Evolutionary conservation across 2,888 invertebrate species (phyloP).

Genomic region (Crematogaster levior): DNA sequence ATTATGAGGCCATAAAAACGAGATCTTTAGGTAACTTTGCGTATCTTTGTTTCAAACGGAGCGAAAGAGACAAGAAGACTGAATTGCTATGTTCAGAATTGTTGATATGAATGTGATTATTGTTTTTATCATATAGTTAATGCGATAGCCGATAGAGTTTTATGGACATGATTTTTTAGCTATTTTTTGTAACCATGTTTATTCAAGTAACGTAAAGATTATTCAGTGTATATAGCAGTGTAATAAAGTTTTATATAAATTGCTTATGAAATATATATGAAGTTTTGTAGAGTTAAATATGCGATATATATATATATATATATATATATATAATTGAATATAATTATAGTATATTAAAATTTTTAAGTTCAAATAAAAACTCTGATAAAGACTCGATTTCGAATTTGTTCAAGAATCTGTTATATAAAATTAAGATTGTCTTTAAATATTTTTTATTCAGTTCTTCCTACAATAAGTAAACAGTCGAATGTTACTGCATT

Average conservation of each 20-base stretch:
- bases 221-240: not conserved
- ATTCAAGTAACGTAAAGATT: not conserved
- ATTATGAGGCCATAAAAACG: not conserved
- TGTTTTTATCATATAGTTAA: not conserved
- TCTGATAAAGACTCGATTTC: not conserved
- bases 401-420: not conserved
- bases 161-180: not conserved
- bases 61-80: not conserved
- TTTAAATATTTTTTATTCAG: not conserved
- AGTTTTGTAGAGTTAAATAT: not conserved
- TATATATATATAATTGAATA: too few species aligned
- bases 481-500: not conserved
- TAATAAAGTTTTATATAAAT: not conserved
- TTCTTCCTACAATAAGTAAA: not conserved
- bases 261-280: not conserved
- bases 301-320: too few species aligned
- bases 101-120: not conserved
- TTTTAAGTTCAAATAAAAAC: not conserved
- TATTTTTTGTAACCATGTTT: not conserved
- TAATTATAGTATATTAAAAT: too few species aligned
- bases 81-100: not conserved
- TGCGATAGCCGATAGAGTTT: not conserved
- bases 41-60: conserved; percentile 1
- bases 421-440: not conserved
- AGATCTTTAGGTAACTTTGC: conserved; percentile 28